Evolutionary conservation across 2,888 invertebrate species (phyloP), one percentile per base, ranked within the genome.

Genomic region (Netelia virgata): DNA sequence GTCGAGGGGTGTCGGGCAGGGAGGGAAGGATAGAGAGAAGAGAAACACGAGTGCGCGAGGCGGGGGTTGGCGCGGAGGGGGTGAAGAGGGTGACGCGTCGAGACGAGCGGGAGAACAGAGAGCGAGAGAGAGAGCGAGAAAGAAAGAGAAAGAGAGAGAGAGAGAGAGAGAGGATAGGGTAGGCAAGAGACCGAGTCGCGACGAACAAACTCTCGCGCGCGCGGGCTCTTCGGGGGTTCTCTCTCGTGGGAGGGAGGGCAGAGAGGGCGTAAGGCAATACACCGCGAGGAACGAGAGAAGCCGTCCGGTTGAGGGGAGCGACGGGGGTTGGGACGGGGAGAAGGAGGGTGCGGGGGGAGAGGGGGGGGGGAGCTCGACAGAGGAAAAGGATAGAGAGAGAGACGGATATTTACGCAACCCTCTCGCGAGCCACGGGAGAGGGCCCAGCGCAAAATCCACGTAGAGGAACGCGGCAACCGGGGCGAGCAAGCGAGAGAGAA

Each of bases 341-440:
- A 85, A 81, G 69, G 77, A 78, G 28, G 57, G 78, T 75, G 70
- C 3, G 78, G 74, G 74, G 83, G 78, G 73, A 79, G 28, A 78
- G 64, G 74, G 69, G 69, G 57, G 18, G n/a, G 10, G 83, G 68
- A 66, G 43, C 73, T 57, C 80, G 64, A 61, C 69, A 85, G 86
- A 87, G 84, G 78, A 72, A 72, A 85, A 81, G 73, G 77, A 78
- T 47, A 59, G 78, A 83, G 70, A 11, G 83, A 83, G 74, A 79
- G 36, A 78, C 70, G 74, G 69, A 87, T 86, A 89, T 93, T 93
- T 93, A 93, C 93, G 93, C 92, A 93, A 93, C 93, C 93, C 92
- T 92, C 90, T 89, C 90, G 89, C 88, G 87, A 82, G 68, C 50
- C 74, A 53, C 77, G 36, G 70, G 47, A 64, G 50, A 70, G 75